Evolutionary conservation across 2,888 invertebrate species (phyloP).

Genomic region (Synergus itoensis): DNA sequence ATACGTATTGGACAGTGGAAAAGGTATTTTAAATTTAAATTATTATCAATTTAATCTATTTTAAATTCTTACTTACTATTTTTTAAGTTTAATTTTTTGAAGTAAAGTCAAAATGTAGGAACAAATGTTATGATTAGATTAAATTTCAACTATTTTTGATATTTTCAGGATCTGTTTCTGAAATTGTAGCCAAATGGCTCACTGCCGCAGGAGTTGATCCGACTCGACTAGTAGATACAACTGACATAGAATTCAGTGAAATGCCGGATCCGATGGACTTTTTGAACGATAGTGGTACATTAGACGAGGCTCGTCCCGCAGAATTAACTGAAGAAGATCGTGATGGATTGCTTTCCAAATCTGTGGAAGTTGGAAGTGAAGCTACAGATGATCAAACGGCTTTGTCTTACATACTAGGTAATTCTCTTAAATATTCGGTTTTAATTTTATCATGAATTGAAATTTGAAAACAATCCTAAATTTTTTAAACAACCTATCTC

Average conservation of each 20-base stretch:
- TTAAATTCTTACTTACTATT: too few species aligned
- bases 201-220: conserved; percentile 87
- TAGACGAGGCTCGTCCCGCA: conserved; percentile 64
- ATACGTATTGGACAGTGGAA: conserved; percentile 75
- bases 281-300: conserved; percentile 56
- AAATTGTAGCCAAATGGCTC: conserved; percentile 93
- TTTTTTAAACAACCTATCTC: not conserved
- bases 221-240: conserved; percentile 75
- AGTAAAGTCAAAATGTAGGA: too few species aligned
- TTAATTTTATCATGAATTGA: conserved; percentile 18
- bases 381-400: conserved; percentile 63
- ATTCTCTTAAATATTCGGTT: not conserved
- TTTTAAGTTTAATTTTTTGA: too few species aligned
- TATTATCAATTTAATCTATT: not conserved
- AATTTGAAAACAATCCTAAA: not conserved
- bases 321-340: conserved; percentile 60
- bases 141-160: not conserved
- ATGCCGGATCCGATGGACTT: conserved; percentile 60
- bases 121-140: not conserved
- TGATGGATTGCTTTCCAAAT: conserved; percentile 53
- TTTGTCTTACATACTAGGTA: conserved; percentile 66
- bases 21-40: conserved; percentile 68
- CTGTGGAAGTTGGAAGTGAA: conserved; percentile 67
- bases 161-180: conserved; percentile 89
- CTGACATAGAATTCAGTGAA: conserved; percentile 72